phyloP scores from a whole-genome alignment of 2,888 invertebrate genomes.

The Ferrisia virgata region DNA sequence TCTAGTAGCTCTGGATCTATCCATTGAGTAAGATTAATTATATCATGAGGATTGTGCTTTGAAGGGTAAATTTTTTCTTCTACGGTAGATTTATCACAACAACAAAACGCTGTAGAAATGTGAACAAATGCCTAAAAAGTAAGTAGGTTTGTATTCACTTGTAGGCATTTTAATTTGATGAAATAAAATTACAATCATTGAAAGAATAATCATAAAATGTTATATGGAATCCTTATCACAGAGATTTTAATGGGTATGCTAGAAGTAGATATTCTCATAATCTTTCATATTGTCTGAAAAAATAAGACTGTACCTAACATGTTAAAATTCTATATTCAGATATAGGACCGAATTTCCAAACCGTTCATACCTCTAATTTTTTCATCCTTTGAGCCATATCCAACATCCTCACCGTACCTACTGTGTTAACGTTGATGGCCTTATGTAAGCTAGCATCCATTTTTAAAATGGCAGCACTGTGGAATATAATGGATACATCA shows the following conservation, averaged over 20 bases:
- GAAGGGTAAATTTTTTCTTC: conserved; percentile 62
- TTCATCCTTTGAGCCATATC: conserved; percentile 70
- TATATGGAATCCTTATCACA: too few relatives aligned
- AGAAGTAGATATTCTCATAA: too few relatives aligned
- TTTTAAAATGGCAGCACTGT: conserved; percentile 86
- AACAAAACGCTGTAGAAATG: conserved; percentile 89
- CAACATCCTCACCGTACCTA: conserved; percentile 76
- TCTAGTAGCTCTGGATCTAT: conserved; percentile 47
- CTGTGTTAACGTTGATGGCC: conserved; percentile 86
- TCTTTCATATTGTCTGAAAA: too few relatives aligned
- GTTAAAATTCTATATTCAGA: too few relatives aligned
- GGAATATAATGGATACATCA: conserved; percentile 75
- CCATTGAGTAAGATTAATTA: conserved; percentile 69
- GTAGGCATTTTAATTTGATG: too few relatives aligned
- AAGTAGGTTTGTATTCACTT: too few relatives aligned
- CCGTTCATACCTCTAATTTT: conserved; percentile 53
- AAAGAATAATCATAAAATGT: too few relatives aligned
- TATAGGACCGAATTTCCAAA: too few relatives aligned
- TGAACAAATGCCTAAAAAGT: conserved; percentile 67
- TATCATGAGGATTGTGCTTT: conserved; percentile 64
- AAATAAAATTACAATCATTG: too few relatives aligned
- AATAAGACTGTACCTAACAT: too few relatives aligned
- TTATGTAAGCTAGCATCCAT: conserved; percentile 87
- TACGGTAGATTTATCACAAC: conserved; percentile 63
- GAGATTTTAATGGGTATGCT: too few relatives aligned